Conservation (phyloP, 2,113 vertebrate species). For the Fulica atra region DNA sequence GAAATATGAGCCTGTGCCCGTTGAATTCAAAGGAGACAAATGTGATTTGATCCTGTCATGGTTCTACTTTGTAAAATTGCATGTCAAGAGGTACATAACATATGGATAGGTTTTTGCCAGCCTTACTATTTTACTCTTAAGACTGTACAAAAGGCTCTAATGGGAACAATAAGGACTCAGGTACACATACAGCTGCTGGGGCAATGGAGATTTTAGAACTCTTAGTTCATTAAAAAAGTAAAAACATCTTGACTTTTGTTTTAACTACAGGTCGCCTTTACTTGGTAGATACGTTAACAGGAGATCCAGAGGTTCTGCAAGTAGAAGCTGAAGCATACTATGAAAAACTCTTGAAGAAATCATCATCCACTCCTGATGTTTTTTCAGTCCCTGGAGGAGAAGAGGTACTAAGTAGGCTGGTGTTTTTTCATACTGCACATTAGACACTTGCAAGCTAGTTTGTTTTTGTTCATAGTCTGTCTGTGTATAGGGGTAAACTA, state of each 20-base stretch:
- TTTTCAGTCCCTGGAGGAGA: conserved; percentile 56
- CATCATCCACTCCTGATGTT: neutral
- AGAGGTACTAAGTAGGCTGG: conserved; percentile 54
- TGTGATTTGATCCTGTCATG: neutral
- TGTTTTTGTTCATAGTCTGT: neutral
- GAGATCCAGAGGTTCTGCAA: conserved; percentile 35
- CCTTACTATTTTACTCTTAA: neutral
- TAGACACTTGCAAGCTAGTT: neutral
- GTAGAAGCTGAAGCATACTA: conserved; percentile 52
- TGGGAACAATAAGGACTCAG: neutral
- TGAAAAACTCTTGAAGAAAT: conserved; percentile 8
- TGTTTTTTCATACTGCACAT: neutral
- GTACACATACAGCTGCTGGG: neutral
- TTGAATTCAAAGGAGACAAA: neutral
- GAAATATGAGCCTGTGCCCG: neutral
- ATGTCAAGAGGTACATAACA: neutral
- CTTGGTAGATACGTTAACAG: conserved; percentile 67
- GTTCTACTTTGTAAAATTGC: neutral
- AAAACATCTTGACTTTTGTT: neutral
- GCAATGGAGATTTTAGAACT: neutral
- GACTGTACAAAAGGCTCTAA: neutral
- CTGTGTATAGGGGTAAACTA: neutral
- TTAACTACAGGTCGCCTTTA: conserved; percentile 12
- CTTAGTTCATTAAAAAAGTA: neutral
- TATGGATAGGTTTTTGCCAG: neutral